Conservation (phyloP, 2,797 vertebrate genomes). For the Stomatorhinus walkeri region DNA sequence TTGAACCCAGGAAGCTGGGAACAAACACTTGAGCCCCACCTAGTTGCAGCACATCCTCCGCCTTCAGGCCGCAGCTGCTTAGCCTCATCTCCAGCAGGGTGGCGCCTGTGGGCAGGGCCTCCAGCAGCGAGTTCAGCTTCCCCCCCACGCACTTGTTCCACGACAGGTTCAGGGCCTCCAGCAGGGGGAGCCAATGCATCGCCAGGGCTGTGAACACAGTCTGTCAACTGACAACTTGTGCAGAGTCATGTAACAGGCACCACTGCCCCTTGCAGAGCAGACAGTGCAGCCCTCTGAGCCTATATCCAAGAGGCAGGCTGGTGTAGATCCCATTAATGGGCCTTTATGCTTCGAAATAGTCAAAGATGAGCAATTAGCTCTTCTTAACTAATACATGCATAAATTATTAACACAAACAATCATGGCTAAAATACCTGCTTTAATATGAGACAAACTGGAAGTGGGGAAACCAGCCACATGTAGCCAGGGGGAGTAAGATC, state of each 20-base stretch:
- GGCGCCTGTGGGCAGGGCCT: conserved; percentile 56
- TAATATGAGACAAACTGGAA: background rate
- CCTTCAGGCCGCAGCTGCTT: conserved; percentile 79
- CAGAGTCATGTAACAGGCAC: background rate
- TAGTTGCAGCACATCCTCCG: conserved; percentile 65
- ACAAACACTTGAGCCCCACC: conserved; percentile 48
- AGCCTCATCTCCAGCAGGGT: conserved; percentile 67
- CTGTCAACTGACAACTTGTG: background rate
- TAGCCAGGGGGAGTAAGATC: background rate
- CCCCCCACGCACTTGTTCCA: conserved; percentile 85
- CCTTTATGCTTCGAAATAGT: background rate
- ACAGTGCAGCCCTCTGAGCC: background rate
- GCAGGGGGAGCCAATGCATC: conserved; percentile 57
- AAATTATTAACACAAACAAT: background rate
- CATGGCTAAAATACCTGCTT: background rate
- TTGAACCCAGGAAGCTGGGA: background rate
- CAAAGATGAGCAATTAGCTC: background rate
- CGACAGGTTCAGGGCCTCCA: conserved; percentile 72
- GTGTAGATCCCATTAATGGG: background rate
- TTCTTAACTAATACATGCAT: background rate
- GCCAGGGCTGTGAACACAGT: conserved; percentile 58
- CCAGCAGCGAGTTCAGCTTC: conserved; percentile 66
- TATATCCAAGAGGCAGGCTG: background rate
- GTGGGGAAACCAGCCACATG: background rate
- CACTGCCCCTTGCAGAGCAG: background rate